These are phyloP conservation scores for Phyllotis vaccarum DNA, from an alignment of 2,797 vertebrate genomes.

Conservation along the genomic window DNA sequence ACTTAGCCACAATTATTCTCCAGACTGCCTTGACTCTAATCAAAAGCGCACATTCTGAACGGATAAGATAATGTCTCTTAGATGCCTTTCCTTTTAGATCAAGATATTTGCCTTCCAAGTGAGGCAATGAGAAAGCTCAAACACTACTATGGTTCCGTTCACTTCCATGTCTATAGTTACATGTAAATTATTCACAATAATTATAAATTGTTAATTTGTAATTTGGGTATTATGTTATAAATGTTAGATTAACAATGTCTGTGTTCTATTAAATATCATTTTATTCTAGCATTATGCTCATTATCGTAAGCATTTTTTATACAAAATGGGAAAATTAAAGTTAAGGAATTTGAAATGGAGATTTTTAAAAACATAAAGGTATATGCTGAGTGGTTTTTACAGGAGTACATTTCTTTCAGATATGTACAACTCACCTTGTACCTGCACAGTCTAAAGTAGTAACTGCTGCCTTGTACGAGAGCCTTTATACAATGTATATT, in stretches of 20 bases:
- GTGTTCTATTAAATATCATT: constrained; percentile 52
- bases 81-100: constrained; percentile 17
- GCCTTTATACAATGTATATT: neutral
- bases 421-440: constrained; percentile 2
- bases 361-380: constrained; percentile 56
- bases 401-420: constrained; percentile 48
- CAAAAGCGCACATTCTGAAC: neutral
- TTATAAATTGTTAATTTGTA: constrained; percentile 24
- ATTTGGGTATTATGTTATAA: constrained; percentile 48
- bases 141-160: neutral
- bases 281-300: neutral
- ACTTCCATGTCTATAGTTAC: neutral
- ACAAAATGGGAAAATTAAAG: neutral
- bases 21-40: neutral
- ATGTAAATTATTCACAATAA: constrained; percentile 29
- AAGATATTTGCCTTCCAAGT: constrained; percentile 39
- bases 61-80: neutral
- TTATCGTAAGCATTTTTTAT: constrained; percentile 8
- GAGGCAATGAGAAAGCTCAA: neutral
- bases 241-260: constrained; percentile 34
- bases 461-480: neutral
- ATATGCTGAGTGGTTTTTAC: constrained; percentile 26
- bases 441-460: neutral
- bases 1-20: constrained; percentile 26
- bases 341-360: constrained; percentile 60